Conservation (phyloP, 2,888 invertebrate genomes). For the Slavum lentiscoides region DNA sequence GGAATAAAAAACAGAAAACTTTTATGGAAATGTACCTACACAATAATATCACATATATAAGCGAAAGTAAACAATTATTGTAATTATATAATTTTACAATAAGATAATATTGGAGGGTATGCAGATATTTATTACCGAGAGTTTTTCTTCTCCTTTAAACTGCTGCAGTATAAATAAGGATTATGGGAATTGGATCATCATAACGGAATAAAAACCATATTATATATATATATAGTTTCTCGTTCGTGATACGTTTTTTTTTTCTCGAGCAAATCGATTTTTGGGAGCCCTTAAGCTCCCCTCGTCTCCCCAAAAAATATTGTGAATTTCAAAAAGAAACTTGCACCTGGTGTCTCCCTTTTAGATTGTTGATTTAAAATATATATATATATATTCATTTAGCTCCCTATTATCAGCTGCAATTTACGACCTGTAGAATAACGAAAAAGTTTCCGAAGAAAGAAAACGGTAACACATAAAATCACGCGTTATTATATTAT, state of each 20-base stretch:
- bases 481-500: no score
- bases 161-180: no score
- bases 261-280: conserved; percentile 27
- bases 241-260: neutral
- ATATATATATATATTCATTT: conserved; percentile 26
- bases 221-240: neutral
- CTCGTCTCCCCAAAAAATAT: conserved; percentile 14
- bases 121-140: no score
- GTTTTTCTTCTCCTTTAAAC: no score
- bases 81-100: no score
- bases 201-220: neutral
- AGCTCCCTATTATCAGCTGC: conserved; percentile 39
- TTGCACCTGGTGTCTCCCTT: conserved; percentile 49
- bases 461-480: neutral
- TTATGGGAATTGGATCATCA: neutral
- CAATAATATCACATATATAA: no score
- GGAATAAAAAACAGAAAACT: no score
- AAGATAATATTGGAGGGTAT: no score
- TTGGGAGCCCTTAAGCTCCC: conserved; percentile 33
- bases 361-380: conserved; percentile 34
- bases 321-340: conserved; percentile 40
- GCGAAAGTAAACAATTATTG: no score
- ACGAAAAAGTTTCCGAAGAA: conserved; percentile 31
- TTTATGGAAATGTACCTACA: no score
- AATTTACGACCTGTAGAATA: neutral